Conservation (phyloP, 2,888 invertebrate species). For the Nephrotoma flavescens region DNA sequence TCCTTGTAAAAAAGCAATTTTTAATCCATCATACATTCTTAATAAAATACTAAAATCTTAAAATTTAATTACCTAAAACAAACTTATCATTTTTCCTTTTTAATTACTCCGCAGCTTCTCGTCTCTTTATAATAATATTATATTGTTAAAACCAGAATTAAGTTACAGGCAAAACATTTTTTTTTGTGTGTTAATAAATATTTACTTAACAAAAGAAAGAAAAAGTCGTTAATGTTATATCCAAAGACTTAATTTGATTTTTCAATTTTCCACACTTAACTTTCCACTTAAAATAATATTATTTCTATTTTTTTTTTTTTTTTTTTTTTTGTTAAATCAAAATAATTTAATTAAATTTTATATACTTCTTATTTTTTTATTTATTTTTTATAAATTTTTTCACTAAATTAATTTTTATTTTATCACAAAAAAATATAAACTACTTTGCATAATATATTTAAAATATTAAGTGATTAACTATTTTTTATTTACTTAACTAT, state of each 20-base stretch:
- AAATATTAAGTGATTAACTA: neutral
- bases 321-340: neutral
- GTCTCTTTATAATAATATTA: neutral
- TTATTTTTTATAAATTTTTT: neutral
- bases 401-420: neutral
- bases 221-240: neutral
- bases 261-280: neutral
- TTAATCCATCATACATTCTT: neutral
- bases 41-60: neutral
- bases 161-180: neutral
- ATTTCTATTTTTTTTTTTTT: neutral
- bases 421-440: neutral
- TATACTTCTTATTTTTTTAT: neutral
- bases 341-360: neutral
- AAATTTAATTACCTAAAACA: neutral
- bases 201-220: neutral
- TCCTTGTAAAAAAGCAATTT: neutral
- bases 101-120: neutral
- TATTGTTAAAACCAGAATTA: neutral
- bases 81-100: neutral
- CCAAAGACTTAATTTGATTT: neutral
- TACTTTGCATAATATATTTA: neutral
- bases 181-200: neutral
- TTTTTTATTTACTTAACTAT: neutral
- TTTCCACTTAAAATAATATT: neutral